Base-by-base conservation (phyloP, 2,113 vertebrate species). In the Irena cyanogastra region DNA sequence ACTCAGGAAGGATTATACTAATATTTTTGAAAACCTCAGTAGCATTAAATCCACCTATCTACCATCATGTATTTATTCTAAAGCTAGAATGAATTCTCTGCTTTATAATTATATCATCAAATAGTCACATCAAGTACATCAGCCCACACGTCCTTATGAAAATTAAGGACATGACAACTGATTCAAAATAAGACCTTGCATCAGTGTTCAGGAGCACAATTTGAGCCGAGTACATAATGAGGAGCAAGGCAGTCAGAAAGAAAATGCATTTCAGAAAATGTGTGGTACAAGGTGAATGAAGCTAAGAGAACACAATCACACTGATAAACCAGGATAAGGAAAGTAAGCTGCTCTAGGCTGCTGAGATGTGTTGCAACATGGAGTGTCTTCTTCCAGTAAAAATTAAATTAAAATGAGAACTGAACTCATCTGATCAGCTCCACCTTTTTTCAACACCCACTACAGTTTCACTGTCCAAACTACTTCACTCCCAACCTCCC, bases 221-320 rank as follows among this genome's bases (percentile, higher is more conserved):
- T 87, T 72, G 18, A 83, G 21, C 17, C 0, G 0, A 75, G 44
- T 56, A 61, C 52, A 89, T 82, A 94, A 89, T 47, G 60, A 94
- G 28, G 33, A 68, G 16, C 19, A 23, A 95, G 70, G 61, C 61
- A 83, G 44, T 5, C 39, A 71, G 44, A 79, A 81, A 49, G 42
- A 87, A 93, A 89, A 86, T 53, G 35, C 37, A 60, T 91, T 96
- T 84, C 61, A 95, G 41, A 92, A 91, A 94, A 94, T 87, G 9
- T 7, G 11, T 16, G 23, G 22, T 49, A 76, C 54, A 49, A 72
- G 33, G 59, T 66, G 59, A 93, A 92, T 47, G 45, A 82, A 87
- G 50, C 49, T 57, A 82, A 78, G 42, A 44, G 70, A 92, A 91
- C 1, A 0, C 37, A 85, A 39, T 59, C 39, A 69, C 45, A 82